Evolutionary conservation across 1,140 invertebrate genomes (phyloP).

Genomic region (Neodiprion lecontei): DNA sequence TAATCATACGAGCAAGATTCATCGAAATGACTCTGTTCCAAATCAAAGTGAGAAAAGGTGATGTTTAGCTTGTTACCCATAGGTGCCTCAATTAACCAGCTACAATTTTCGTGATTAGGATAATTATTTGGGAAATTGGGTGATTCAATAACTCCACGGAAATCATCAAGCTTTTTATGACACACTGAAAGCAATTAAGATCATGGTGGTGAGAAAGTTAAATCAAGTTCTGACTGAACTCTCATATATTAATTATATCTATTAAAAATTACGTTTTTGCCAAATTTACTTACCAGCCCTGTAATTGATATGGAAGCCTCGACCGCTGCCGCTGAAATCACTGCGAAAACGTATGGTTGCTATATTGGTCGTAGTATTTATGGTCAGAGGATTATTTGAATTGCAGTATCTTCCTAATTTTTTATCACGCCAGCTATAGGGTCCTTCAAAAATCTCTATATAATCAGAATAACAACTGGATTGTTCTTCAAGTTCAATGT

Average conservation of each 20-base stretch:
- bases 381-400: slow-evolving; percentile 39
- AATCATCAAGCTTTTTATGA: slow-evolving; percentile 65
- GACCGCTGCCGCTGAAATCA: slow-evolving; percentile 65
- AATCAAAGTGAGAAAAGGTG: slow-evolving; percentile 71
- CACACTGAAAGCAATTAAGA: slow-evolving; percentile 61
- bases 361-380: slow-evolving; percentile 62
- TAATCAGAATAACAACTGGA: slow-evolving; percentile 71
- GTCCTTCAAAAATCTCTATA: slow-evolving; percentile 71
- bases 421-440: slow-evolving; percentile 44
- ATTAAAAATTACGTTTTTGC: no score
- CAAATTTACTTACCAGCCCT: slow-evolving; percentile 55
- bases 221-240: background rate
- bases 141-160: slow-evolving; percentile 75
- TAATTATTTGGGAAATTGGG: slow-evolving; percentile 78
- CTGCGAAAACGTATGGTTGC: slow-evolving; percentile 73
- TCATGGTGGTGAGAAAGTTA: background rate
- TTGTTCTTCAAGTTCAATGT: slow-evolving; percentile 74
- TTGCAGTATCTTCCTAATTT: slow-evolving; percentile 67
- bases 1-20: slow-evolving; percentile 71
- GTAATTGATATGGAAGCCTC: slow-evolving; percentile 78
- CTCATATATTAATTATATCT: no score
- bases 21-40: slow-evolving; percentile 61
- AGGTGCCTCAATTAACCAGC: slow-evolving; percentile 76
- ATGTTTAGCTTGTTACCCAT: slow-evolving; percentile 73
- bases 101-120: slow-evolving; percentile 69